Evolutionary conservation across 2,113 vertebrate species (phyloP).

Genomic region (Elachura formosa): DNA sequence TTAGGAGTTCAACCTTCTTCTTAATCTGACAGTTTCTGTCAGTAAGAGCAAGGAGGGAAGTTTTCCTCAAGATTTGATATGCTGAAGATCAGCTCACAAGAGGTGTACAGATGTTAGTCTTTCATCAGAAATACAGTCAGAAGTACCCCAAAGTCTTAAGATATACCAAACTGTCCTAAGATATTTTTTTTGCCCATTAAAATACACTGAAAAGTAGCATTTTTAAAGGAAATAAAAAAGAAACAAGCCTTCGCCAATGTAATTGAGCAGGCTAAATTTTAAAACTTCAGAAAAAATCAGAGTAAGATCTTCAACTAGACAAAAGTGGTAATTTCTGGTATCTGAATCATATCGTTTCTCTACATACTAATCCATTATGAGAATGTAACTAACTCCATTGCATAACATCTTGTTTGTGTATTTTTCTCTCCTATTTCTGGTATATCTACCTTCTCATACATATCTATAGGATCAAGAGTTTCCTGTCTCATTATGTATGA

Average conservation of each 20-base stretch:
- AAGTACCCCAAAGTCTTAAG: not conserved
- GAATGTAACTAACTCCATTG: not conserved
- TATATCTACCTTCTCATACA: not conserved
- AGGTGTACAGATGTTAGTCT: not conserved
- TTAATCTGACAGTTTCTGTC: not conserved
- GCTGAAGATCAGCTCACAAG: not conserved
- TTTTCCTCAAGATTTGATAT: not conserved
- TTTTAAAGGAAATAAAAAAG: not conserved
- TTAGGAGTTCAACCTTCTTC: not conserved
- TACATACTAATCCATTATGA: not conserved
- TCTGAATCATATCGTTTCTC: not conserved
- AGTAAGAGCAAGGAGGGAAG: not conserved
- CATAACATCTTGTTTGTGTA: not conserved
- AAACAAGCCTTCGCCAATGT: not conserved
- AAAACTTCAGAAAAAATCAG: not conserved
- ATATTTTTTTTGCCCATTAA: not conserved
- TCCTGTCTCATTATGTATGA: not conserved
- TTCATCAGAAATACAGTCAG: not conserved
- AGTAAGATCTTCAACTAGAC: not conserved
- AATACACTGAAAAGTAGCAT: not conserved
- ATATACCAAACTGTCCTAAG: not conserved
- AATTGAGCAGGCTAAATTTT: not conserved
- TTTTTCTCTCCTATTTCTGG: accelerated
- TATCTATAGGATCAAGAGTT: not conserved
- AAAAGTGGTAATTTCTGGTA: not conserved